Evolutionary conservation across 2,113 vertebrate genomes (phyloP).

Genomic region (Uropsilus gracilis): DNA sequence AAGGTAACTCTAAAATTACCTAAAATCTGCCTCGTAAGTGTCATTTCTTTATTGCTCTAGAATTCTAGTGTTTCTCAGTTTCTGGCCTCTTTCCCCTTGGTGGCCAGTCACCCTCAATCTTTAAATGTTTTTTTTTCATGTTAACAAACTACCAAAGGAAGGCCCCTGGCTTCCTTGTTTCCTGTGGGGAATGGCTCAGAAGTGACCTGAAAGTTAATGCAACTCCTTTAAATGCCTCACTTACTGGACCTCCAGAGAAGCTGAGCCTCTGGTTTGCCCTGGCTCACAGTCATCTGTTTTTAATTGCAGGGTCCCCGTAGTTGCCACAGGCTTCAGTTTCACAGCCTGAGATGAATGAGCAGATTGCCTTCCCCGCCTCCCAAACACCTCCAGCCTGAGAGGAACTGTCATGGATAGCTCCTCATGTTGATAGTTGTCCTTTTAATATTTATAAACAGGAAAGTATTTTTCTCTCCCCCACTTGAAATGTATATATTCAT

Average conservation of each 20-base stretch:
- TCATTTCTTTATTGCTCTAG: background rate
- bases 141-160: constrained; percentile 58
- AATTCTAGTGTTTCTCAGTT: constrained; percentile 9
- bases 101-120: background rate
- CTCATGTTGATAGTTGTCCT: constrained; percentile 29
- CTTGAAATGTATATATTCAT: constrained; percentile 77
- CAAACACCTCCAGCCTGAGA: background rate
- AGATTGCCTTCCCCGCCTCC: background rate
- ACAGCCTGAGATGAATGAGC: background rate
- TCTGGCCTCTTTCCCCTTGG: background rate
- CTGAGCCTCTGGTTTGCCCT: background rate
- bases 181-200: background rate
- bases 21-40: background rate
- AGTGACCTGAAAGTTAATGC: constrained; percentile 39
- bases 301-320: background rate
- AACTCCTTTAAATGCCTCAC: background rate
- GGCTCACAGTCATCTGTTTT: constrained; percentile 1
- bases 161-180: constrained; percentile 43
- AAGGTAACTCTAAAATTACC: background rate
- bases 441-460: constrained; percentile 80
- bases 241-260: background rate
- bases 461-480: constrained; percentile 41
- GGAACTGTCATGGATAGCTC: constrained; percentile 52
- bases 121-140: constrained; percentile 48
- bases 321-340: constrained; percentile 1